A percentile compares a stretch with the other conserved stretches of the same genome.
Conservation (phyloP, 2,113 vertebrate genomes). For the Python bivittatus region DNA sequence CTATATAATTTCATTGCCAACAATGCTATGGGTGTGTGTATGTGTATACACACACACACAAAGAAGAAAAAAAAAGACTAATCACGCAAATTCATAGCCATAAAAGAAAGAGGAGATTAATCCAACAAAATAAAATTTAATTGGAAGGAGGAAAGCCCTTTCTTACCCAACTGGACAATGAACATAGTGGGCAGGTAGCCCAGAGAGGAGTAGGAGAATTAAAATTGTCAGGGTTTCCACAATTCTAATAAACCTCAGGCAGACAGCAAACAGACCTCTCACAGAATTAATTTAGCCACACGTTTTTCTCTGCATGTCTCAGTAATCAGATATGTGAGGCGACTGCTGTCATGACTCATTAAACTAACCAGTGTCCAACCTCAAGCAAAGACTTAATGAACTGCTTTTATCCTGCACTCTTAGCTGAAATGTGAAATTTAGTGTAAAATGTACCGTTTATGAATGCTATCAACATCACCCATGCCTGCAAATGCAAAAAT, state of each 20-base stretch:
- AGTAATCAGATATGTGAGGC: conserved; percentile 3
- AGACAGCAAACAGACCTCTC: not conserved
- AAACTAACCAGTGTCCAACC: not conserved
- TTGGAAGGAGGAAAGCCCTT: not conserved
- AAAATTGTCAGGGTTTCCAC: not conserved
- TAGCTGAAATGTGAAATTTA: not conserved
- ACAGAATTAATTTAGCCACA: not conserved
- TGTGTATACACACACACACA: not conserved
- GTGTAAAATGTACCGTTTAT: not conserved
- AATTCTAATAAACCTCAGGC: not conserved
- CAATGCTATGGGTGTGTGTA: not conserved
- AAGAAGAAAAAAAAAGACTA: not conserved
- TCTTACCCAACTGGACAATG: not conserved
- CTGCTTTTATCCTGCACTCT: conserved; percentile 1
- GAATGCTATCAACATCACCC: not conserved
- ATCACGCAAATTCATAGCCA: not conserved
- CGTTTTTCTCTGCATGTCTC: not conserved
- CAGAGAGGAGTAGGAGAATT: not conserved
- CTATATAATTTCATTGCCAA: not conserved
- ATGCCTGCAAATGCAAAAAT: not conserved
- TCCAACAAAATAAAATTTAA: not conserved
- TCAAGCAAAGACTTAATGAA: conserved; percentile 9
- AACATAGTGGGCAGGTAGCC: not conserved
- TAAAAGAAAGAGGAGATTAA: not conserved
- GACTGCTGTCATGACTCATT: not conserved